Base-by-base conservation (phyloP, 2,797 vertebrate genomes). In the Acanthopagrus latus region DNA sequence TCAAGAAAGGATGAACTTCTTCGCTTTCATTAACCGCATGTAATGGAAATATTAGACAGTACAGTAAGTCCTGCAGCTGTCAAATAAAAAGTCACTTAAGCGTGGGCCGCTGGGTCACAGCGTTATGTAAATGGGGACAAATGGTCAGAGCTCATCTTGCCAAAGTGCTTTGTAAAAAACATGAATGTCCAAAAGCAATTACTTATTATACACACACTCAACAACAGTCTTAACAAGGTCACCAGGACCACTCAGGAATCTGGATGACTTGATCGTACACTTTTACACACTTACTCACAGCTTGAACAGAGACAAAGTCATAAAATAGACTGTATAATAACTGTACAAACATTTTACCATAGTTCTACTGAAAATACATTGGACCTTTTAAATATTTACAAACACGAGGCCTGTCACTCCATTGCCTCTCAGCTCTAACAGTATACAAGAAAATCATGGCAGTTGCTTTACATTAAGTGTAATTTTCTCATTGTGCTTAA, bases 81-180 rank as follows among this genome's bases (percentile, higher is more conserved):
- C 74, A 80, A 73, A 86, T 76, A 76, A 86, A 64, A 79, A 71
- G 55, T 81, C 71, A 74, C 78, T 82, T 74, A 57, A 80, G 76
- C 41, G 18, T 54, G 50, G 29, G 50, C 55, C 77, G 71, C 80
- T 48, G 77, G 54, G 80, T 27, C 54, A 63, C 72, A 74, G 55
- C 20, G 2, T 78, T 67, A 80, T 18, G 2, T 83, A 80, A 85
- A 63, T 69, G 55, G 80, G 68, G 82, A 76, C 41, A 50, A 86
- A 71, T 68, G 76, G 43, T 59, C 74, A 66, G 58, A 85, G 71
- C 73, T 88, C 51, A 71, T 84, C 77, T 81, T 67, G 82, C 70
- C 85, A 93, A 93, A 94, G 92, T 93, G 92, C 92, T 90, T 90
- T 73, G 71, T 88, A 38, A 87, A 92, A 92, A 90, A 90, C 75